phyloP scores from a whole-genome alignment of 2,113 vertebrate species.

The Hystrix cristata region DNA sequence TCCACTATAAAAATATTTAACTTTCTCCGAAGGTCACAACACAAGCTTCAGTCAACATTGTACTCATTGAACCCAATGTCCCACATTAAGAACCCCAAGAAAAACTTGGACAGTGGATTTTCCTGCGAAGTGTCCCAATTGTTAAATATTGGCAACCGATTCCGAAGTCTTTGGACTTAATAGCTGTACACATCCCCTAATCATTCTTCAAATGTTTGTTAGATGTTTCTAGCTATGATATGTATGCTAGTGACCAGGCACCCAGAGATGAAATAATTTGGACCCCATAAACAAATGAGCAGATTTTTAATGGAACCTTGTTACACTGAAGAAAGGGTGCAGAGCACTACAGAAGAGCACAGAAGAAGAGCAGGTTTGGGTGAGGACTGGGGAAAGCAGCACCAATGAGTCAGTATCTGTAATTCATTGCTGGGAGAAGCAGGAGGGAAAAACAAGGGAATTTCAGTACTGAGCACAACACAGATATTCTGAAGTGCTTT shows the following conservation, averaged over 20 bases:
- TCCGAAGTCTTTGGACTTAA: not conserved
- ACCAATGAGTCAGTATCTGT: not conserved
- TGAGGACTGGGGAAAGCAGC: not conserved
- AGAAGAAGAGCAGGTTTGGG: not conserved
- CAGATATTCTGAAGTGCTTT: conserved; percentile 3
- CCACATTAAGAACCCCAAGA: not conserved
- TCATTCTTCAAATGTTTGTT: not conserved
- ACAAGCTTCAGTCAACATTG: not conserved
- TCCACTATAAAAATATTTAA: not conserved
- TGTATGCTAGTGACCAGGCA: not conserved
- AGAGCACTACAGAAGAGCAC: not conserved
- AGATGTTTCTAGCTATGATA: not conserved
- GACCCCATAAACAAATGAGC: not conserved
- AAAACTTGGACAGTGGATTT: not conserved
- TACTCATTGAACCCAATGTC: not conserved
- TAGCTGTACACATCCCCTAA: not conserved
- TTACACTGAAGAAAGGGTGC: not conserved
- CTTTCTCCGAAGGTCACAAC: not conserved
- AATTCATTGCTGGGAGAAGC: not conserved
- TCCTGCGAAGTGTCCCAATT: not conserved
- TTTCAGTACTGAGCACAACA: not conserved
- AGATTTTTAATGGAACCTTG: not conserved
- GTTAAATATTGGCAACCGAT: not conserved
- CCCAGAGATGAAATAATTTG: not conserved
- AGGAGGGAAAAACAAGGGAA: not conserved